Evolutionary conservation across 2,888 invertebrate species (phyloP).

Genomic region (Octonoba sinensis): DNA sequence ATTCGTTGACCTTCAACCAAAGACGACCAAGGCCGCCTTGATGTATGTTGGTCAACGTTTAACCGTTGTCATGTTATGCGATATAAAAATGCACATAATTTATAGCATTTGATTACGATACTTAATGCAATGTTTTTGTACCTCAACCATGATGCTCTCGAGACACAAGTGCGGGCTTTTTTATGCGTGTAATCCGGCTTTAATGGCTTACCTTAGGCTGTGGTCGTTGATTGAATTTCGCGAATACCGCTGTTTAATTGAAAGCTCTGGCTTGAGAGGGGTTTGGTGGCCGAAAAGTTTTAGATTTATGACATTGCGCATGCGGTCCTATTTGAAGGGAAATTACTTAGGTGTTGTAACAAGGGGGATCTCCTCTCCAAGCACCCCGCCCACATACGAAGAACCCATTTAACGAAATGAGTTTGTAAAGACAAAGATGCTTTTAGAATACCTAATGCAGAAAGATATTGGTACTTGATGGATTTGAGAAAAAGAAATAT

Average conservation of each 20-base stretch:
- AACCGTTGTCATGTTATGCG: background rate
- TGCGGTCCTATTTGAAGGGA: slow-evolving; percentile 19
- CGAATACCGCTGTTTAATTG: slow-evolving; percentile 46
- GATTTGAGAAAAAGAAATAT: no score
- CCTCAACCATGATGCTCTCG: background rate
- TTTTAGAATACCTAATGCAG: no score
- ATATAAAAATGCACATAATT: slow-evolving; percentile 14
- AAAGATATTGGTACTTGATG: no score
- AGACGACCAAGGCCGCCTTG: slow-evolving; percentile 19
- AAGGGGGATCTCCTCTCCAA: slow-evolving; percentile 8
- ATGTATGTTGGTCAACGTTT: slow-evolving; percentile 6
- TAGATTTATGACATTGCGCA: slow-evolving; percentile 26
- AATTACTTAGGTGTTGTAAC: slow-evolving; percentile 26
- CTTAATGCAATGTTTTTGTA: slow-evolving; percentile 4
- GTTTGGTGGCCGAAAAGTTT: slow-evolving; percentile 2
- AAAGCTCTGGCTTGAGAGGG: slow-evolving; percentile 8
- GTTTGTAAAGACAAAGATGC: no score
- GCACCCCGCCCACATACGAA: slow-evolving; percentile 20
- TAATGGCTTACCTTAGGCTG: slow-evolving; percentile 21
- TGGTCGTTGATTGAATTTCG: slow-evolving; percentile 39
- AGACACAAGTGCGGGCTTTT: background rate
- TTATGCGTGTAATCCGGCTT: slow-evolving; percentile 25
- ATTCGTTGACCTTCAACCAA: slow-evolving; percentile 30
- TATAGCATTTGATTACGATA: slow-evolving; percentile 26
- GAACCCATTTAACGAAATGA: background rate